Evolutionary conservation across 1,140 invertebrate genomes (phyloP), one percentile per base, ranked within the genome.

Genomic region (Leptopilina boulardi): DNA sequence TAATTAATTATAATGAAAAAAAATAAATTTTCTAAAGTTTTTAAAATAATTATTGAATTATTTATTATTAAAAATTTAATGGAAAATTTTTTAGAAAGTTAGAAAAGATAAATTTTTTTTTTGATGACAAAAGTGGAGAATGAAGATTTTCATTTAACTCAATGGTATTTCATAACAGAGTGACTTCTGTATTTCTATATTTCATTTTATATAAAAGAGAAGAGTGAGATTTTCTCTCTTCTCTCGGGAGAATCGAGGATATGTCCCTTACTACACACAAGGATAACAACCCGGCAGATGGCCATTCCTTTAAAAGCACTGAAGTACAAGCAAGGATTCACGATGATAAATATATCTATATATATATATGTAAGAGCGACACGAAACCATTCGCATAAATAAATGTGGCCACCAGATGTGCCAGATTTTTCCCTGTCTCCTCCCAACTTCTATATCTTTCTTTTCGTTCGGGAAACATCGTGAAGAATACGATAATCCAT

Each of bases 321-420:
- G 73, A 80, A 78, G 78, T 80, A 75, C 59, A 66, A 66, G 59
- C 13, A 66, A 82, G 74, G 41, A 78, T 77, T 76, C 78, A 75
- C 77, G 75, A 73, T 71, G 71, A 73, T 74, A 82, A 79, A 82
- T 77, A 80, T 51, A 51, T 51, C 18, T 15, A 51, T n/a, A n/a
- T 47, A 47, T 15, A 47, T 51, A 51, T 51, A 51, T 51, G 2
- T n/a, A 71, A 71, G 78, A 71, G 38, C 75, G 59, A 78, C 73
- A 70, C 70, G 11, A 41, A 78, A 75, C 73, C 80, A 56, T 76
- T 47, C 79, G 72, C 80, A 79, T 84, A 83, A 83, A 85, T 80
- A 84, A 81, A 82, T 79, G 78, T 83, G 80, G 30, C 74, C n/a
- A 71, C 82, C 86, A 87, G 86, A 85, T 87, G 85, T 74, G 75